Conservation (phyloP, 2,888 invertebrate species). For the Eristalis tenax region DNA sequence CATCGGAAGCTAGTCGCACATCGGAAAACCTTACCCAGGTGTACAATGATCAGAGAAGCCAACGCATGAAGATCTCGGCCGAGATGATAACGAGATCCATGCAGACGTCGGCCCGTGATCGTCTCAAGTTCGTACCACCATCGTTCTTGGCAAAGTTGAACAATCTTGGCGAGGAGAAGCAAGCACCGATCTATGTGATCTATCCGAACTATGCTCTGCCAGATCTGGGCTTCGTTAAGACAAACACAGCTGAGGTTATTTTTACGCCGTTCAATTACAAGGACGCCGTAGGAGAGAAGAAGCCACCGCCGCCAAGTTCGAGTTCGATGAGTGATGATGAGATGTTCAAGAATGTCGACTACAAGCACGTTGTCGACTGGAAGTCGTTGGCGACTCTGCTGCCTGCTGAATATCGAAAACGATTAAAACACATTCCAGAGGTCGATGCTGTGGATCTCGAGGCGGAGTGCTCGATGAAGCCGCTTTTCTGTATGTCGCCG, state of each 20-base stretch:
- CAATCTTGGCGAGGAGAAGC: slow-evolving; percentile 84
- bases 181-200: slow-evolving; percentile 92
- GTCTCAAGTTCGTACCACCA: slow-evolving; percentile 85
- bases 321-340: slow-evolving; percentile 88
- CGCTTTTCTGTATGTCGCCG: slow-evolving; percentile 84
- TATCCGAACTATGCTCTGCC: slow-evolving; percentile 96
- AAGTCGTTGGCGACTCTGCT: slow-evolving; percentile 93
- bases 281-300: slow-evolving; percentile 83
- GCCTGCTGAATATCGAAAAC: slow-evolving; percentile 91
- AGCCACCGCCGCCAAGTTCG: slow-evolving; percentile 74
- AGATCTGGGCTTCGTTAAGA: slow-evolving; percentile 90
- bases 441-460: slow-evolving; percentile 83
- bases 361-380: slow-evolving; percentile 95
- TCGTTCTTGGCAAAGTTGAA: slow-evolving; percentile 87
- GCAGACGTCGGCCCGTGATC: slow-evolving; percentile 84
- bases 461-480: slow-evolving; percentile 82
- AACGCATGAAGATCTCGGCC: slow-evolving; percentile 74
- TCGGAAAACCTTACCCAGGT: slow-evolving; percentile 79
- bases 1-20: slow-evolving; percentile 79
- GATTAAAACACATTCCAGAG: slow-evolving; percentile 90
- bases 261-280: slow-evolving; percentile 84
- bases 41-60: slow-evolving; percentile 67
- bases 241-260: slow-evolving; percentile 84
- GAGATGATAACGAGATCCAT: slow-evolving; percentile 87
- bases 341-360: slow-evolving; percentile 89